These are phyloP conservation scores for Lanistes nyassanus DNA, from an alignment of 1,140 invertebrate species.

Conservation along the genomic window DNA sequence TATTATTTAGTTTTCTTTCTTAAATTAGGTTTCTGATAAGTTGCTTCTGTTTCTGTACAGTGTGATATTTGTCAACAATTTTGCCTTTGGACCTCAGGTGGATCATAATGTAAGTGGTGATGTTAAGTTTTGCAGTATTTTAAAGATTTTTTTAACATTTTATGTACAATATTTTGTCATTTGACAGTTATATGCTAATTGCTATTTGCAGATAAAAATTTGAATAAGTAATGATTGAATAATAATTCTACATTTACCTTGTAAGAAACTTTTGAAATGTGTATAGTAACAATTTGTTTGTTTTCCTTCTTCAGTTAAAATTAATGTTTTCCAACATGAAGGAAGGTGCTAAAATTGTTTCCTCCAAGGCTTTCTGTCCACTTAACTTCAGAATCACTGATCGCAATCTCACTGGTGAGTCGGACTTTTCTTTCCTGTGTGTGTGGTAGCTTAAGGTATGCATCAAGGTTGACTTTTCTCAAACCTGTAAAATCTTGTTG, in stretches of 20 bases:
- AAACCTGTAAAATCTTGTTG: no score
- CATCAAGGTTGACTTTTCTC: no score
- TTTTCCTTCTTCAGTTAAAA: slow-evolving; percentile 78
- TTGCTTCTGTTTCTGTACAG: slow-evolving; percentile 63
- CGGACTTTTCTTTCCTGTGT: not conserved
- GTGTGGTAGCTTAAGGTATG: no score
- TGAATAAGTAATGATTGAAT: no score
- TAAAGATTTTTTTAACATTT: slow-evolving; percentile 13
- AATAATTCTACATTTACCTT: no score
- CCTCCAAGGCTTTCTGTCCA: slow-evolving; percentile 98
- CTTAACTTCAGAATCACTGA: slow-evolving; percentile 98
- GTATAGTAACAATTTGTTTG: not conserved
- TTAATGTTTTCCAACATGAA: slow-evolving; percentile 94
- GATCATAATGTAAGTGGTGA: slow-evolving; percentile 77
- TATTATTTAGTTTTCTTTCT: not conserved
- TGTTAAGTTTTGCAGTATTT: not conserved
- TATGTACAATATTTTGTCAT: no score
- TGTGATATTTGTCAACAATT: slow-evolving; percentile 98
- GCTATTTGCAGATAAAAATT: no score
- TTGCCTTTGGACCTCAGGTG: slow-evolving; percentile 95
- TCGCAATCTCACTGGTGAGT: slow-evolving; percentile 80
- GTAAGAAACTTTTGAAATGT: not conserved
- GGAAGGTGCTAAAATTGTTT: slow-evolving; percentile 92
- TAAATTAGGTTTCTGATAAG: slow-evolving; percentile 8
- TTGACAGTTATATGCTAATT: no score